Evolutionary conservation across 92 coral and sea anemone genomes (phyloP).

Genomic region (Umimayanthus kanabou): DNA sequence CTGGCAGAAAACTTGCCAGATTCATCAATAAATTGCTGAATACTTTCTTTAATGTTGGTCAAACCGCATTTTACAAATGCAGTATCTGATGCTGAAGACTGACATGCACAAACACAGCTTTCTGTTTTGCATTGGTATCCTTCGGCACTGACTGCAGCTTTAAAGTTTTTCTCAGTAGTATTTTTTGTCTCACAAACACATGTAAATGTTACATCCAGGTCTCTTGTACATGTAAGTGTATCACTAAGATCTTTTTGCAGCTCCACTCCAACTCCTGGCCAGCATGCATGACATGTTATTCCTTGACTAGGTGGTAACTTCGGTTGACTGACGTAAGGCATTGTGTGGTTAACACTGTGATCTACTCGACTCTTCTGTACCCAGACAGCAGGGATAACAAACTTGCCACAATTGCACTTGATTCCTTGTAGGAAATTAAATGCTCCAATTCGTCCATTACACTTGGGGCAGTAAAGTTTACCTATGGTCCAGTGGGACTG

Average conservation of each 20-base stretch:
- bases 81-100: neutral
- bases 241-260: neutral
- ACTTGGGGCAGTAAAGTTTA: slow-evolving; percentile 82
- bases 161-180: neutral
- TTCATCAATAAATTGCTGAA: neutral
- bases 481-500: slow-evolving; percentile 93
- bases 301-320: neutral
- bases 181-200: neutral
- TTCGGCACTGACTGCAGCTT: neutral
- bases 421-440: slow-evolving; percentile 87
- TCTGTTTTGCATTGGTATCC: neutral
- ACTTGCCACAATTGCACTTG: slow-evolving; percentile 77
- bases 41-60: neutral
- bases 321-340: slow-evolving; percentile 33
- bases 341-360: slow-evolving; percentile 12
- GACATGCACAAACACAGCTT: neutral
- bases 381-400: slow-evolving; percentile 90
- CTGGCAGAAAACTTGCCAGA: neutral
- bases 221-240: neutral
- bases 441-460: slow-evolving; percentile 86
- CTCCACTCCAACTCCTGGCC: neutral
- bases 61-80: neutral
- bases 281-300: too few relatives aligned
- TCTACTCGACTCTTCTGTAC: slow-evolving; percentile 90
- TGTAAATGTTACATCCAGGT: neutral